Conservation (phyloP, 1,140 invertebrate species). For the Anastatus disparis region DNA sequence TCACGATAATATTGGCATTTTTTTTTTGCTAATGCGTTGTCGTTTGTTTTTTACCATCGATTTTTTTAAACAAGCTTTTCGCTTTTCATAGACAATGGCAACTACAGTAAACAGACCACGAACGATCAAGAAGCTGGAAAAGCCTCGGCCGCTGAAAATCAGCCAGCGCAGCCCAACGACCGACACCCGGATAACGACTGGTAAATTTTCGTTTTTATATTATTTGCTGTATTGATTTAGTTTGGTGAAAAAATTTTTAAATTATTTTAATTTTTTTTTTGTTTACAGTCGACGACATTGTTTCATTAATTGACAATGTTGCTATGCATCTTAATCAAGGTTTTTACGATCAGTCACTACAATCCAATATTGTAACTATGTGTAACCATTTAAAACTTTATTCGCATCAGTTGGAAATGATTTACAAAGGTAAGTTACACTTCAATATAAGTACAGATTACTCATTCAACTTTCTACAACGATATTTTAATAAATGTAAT, state of each 20-base stretch:
- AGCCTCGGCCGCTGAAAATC: constrained; percentile 76
- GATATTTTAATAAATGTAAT: too few species aligned
- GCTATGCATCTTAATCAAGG: constrained; percentile 74
- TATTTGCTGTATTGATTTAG: neutral
- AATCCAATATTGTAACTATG: constrained; percentile 73
- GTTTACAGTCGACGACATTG: constrained; percentile 75
- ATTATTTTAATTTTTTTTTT: constrained; percentile 42
- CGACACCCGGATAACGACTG: constrained; percentile 63
- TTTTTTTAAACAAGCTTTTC: too few species aligned
- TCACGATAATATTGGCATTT: too few species aligned
- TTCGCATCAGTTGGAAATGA: constrained; percentile 78
- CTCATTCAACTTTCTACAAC: too few species aligned
- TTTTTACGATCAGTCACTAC: constrained; percentile 71
- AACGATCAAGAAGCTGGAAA: constrained; percentile 77
- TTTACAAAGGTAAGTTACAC: constrained; percentile 76
- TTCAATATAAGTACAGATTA: constrained; percentile 11
- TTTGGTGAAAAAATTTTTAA: constrained; percentile 52
- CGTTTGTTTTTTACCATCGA: too few species aligned
- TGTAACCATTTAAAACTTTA: constrained; percentile 78
- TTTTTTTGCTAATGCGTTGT: too few species aligned
- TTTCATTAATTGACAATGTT: constrained; percentile 77
- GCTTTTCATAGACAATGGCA: constrained; percentile 59
- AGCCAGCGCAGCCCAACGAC: constrained; percentile 61
- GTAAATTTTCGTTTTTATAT: constrained; percentile 45
- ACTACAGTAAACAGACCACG: constrained; percentile 60